Base-by-base conservation (phyloP, 1,140 invertebrate species). In the Drosophila orosa region DNA sequence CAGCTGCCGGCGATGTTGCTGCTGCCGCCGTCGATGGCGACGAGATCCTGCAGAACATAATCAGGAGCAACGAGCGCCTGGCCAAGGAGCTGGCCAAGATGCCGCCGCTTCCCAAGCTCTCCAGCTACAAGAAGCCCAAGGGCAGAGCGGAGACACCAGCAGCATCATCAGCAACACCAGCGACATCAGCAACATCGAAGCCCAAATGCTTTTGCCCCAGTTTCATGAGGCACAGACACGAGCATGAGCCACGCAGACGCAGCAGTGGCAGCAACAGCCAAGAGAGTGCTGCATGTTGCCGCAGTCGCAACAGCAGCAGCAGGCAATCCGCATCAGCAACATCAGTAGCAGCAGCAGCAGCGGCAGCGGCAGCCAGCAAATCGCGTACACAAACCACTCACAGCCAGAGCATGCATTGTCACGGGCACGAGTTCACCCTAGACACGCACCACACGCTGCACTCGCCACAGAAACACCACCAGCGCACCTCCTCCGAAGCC, bases 11-110 rank as follows among this genome's bases (percentile, higher is more conserved):
- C 50, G 65, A 37, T 24, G 50, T 13, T 55, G 56, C 40, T 58
- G 60, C 40, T 40, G 60, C 24, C 44, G 66, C 17, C 9, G 71
- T 62, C 13, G 54, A 63, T 47, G 77, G 83, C 44, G 85, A 90
- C 52, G 80, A 91, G 58, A 80, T 91, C 42, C 69, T 91, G 24
- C 45, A 62, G 13, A 91, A 91, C 19, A 91, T 91, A 40, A 91
- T 84, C 42, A 74, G 74, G 29, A 91, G 90, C 65, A 91, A 90
- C 42, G 86, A 85, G 40, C 80, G 86, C 5, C 65, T 91, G 55
- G 78, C 87, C 27, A 44, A 75, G 67, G 80, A 91, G 50, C 48
- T 91, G 67, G 85, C 90, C 24, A 91, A 91, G 79, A 91, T 91
- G 80, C 85, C 90, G 7, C 90, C 90, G 15, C 35, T 91, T 50